A percentile compares a stretch with the other conserved stretches of the same genome.
These are phyloP conservation scores for Parazoanthus darwini DNA, from an alignment of 92 coral and sea anemone species.

Conservation along the genomic window DNA sequence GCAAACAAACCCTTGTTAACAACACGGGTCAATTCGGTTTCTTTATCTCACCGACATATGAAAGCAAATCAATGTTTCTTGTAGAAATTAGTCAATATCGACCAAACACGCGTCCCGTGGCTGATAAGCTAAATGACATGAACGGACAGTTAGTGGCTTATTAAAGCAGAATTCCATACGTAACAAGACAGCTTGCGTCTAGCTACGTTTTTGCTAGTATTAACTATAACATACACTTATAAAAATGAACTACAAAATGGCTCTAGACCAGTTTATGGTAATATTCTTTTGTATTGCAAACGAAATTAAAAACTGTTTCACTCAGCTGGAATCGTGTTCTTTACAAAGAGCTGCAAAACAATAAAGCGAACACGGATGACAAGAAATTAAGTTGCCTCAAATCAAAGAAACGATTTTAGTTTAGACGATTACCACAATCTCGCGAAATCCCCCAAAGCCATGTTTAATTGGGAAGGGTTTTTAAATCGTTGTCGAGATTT, in stretches of 20 bases:
- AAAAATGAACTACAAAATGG: background rate
- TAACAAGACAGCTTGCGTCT: background rate
- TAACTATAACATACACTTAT: background rate
- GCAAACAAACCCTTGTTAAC: constrained; percentile 24
- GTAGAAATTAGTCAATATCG: constrained; percentile 6
- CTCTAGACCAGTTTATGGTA: background rate
- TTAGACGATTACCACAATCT: constrained; percentile 15
- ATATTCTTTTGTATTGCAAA: background rate
- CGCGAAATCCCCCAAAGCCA: background rate
- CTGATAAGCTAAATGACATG: constrained; percentile 4
- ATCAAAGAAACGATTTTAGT: background rate
- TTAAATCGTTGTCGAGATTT: background rate
- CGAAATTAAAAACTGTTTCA: constrained; percentile 14
- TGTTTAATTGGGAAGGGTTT: constrained; percentile 4
- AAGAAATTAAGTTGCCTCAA: background rate
- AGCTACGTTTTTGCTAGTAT: background rate
- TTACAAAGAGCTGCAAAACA: constrained; percentile 7
- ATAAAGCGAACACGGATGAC: constrained; percentile 8
- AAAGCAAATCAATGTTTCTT: constrained; percentile 11
- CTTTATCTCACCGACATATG: background rate
- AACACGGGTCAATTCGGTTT: background rate
- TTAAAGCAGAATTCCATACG: background rate
- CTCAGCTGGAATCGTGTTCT: background rate
- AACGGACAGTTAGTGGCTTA: background rate
- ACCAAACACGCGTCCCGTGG: background rate